phyloP scores from a whole-genome alignment of 2,797 vertebrate genomes.

The Dipus sagitta region DNA sequence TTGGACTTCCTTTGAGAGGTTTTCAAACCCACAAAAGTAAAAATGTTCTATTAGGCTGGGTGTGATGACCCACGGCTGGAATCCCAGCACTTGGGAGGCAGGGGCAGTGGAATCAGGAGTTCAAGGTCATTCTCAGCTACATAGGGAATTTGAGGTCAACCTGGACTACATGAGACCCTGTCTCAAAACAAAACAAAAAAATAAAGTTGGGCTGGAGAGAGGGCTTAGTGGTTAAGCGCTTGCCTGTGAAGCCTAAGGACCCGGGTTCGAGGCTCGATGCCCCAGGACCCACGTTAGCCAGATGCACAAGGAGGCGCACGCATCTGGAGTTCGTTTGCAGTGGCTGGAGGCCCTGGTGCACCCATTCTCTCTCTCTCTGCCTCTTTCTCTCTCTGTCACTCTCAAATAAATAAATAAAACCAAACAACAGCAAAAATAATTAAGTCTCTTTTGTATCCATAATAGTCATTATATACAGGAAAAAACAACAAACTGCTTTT shows the following conservation, averaged over 20 bases:
- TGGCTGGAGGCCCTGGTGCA: too few relatives aligned
- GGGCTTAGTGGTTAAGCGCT: too few relatives aligned
- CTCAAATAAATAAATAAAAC: too few relatives aligned
- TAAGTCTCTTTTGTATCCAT: background rate
- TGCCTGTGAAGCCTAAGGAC: too few relatives aligned
- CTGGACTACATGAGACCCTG: background rate
- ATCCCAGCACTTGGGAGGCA: background rate
- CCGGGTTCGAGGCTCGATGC: too few relatives aligned
- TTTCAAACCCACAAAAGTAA: constrained; percentile 27
- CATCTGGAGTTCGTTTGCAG: too few relatives aligned
- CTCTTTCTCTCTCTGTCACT: too few relatives aligned
- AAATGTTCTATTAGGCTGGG: background rate
- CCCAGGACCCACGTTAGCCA: too few relatives aligned
- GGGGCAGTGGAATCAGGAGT: background rate
- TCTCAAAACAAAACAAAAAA: background rate
- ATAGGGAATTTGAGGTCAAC: background rate
- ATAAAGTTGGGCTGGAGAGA: too few relatives aligned
- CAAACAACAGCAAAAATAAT: too few relatives aligned
- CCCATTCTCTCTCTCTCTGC: too few relatives aligned
- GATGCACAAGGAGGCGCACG: too few relatives aligned
- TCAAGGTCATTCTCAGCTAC: background rate
- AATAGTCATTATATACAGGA: background rate
- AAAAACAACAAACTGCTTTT: background rate
- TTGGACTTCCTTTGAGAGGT: constrained; percentile 41
- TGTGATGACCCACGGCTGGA: background rate